phyloP scores from a whole-genome alignment of 2,113 vertebrate genomes.

The Apodemus sylvaticus region DNA sequence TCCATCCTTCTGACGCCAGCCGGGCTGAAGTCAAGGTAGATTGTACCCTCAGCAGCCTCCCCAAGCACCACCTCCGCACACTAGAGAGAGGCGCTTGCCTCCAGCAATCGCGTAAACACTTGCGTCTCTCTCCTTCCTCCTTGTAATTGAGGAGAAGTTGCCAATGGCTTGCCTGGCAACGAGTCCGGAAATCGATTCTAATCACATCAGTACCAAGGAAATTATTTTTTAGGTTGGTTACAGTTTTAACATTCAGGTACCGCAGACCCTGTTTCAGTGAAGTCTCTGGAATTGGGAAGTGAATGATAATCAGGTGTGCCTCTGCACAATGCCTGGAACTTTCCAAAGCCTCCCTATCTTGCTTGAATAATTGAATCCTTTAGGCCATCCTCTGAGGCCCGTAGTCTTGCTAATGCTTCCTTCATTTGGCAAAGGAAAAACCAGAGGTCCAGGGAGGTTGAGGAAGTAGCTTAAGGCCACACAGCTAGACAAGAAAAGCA shows the following conservation, averaged over 20 bases:
- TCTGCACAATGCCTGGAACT: not conserved
- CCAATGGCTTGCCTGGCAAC: not conserved
- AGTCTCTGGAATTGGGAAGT: slow-evolving; percentile 27
- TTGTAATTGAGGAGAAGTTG: not conserved
- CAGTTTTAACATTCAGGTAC: slow-evolving; percentile 57
- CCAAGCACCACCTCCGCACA: slow-evolving; percentile 73
- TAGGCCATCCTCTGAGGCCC: not conserved
- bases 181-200: slow-evolving; percentile 36
- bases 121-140: slow-evolving; percentile 36
- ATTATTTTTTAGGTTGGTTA: slow-evolving; percentile 30
- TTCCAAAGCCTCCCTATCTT: not conserved
- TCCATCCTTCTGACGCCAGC: slow-evolving; percentile 83
- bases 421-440: not conserved
- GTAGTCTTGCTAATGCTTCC: not conserved
- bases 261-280: slow-evolving; percentile 1
- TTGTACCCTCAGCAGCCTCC: slow-evolving; percentile 77
- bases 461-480: not conserved
- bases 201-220: slow-evolving; percentile 42
- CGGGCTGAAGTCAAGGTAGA: slow-evolving; percentile 77
- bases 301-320: not conserved
- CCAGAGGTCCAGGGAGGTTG: not conserved
- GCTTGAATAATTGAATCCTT: not conserved
- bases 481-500: not conserved
- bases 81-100: slow-evolving; percentile 64
- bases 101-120: slow-evolving; percentile 57